A percentile compares a stretch with the other conserved stretches of the same genome.
Evolutionary conservation across 2,797 vertebrate species (phyloP).

Genomic region (Chiroxiphia lanceolata): DNA sequence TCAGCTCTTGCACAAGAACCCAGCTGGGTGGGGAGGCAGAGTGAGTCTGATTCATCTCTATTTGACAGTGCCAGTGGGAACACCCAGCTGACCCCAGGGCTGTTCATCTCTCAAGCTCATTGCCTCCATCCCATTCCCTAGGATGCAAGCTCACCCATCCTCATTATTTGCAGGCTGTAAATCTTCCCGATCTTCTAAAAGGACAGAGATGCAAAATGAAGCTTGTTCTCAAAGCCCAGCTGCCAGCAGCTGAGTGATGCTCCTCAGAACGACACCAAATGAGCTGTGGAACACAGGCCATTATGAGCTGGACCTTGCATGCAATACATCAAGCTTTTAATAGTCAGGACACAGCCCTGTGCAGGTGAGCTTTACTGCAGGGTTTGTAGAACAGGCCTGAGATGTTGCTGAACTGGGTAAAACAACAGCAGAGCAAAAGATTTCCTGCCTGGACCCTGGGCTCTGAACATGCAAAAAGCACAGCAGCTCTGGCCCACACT

Average conservation of each 20-base stretch:
- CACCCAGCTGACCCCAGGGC: background rate
- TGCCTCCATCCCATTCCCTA: slow-evolving; percentile 4
- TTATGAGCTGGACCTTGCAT: background rate
- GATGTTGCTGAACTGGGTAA: background rate
- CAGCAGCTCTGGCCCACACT: background rate
- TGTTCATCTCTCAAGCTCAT: slow-evolving; percentile 15
- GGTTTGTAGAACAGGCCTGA: background rate
- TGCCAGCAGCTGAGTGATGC: slow-evolving; percentile 51
- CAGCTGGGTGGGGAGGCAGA: background rate
- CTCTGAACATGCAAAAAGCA: too few relatives aligned
- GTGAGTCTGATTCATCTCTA: background rate
- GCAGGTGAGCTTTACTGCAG: background rate
- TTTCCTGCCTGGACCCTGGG: background rate
- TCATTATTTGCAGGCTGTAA: slow-evolving; percentile 16
- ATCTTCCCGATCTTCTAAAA: background rate
- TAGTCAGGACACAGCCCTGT: background rate
- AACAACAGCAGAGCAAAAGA: slow-evolving; percentile 2
- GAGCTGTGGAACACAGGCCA: slow-evolving; percentile 9
- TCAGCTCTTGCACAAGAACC: background rate
- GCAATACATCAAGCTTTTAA: slow-evolving; percentile 31
- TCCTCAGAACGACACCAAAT: slow-evolving; percentile 5
- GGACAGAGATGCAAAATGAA: slow-evolving; percentile 12
- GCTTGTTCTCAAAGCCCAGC: background rate
- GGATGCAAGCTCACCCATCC: slow-evolving; percentile 30
- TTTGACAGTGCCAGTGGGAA: background rate